Base-by-base conservation (phyloP, 2,113 vertebrate species). In the Apeltes quadracus region DNA sequence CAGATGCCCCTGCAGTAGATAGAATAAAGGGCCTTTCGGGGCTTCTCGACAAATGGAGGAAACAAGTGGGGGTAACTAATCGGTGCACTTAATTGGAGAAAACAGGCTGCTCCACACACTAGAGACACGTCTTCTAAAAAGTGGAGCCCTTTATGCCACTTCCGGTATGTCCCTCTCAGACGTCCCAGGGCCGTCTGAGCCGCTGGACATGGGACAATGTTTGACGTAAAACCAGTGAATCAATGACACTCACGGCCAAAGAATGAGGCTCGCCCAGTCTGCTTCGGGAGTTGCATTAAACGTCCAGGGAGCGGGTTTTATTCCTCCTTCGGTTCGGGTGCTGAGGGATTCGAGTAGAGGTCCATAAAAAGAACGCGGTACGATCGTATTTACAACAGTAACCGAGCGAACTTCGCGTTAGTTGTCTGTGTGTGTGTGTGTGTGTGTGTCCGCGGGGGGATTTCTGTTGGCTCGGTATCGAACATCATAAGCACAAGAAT, bases 151-250 rank as follows among this genome's bases (percentile, higher is more conserved):
- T n/a, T 25, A 12, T 53, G 10, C 23, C 13, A 1, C 20, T 2
- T 6, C 22, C 13, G n/a, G 11, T 23, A 12, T 53, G 50, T 23
- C 50, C 50, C 50, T 14, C 50, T 14, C 50, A 53, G 22, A 23
- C 22, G 12, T 50, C 46, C 22, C 2, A 29, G 29, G n/a, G n/a
- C n/a, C 29, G 29, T 32, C 29, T n/a, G n/a, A n/a, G n/a, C 48
- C 48, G 22, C n/a, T 22, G 61, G 82, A 75, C 77, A 80, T 32
- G 72, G 82, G 82, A 81, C 57, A 69, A 23, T 34, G 61, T 58
- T 61, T 44, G 15, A 59, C 22, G 7, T 12, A 20, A 15, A 64
- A 73, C 54, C 20, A 5, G 11, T 14, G 34, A 62, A 58, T 44
- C 27, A 58, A 36, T 39, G 20, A 39, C 34, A 39, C 29, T 27